Base-by-base conservation (phyloP, 2,888 invertebrate genomes). In the Frankliniella intonsa region DNA sequence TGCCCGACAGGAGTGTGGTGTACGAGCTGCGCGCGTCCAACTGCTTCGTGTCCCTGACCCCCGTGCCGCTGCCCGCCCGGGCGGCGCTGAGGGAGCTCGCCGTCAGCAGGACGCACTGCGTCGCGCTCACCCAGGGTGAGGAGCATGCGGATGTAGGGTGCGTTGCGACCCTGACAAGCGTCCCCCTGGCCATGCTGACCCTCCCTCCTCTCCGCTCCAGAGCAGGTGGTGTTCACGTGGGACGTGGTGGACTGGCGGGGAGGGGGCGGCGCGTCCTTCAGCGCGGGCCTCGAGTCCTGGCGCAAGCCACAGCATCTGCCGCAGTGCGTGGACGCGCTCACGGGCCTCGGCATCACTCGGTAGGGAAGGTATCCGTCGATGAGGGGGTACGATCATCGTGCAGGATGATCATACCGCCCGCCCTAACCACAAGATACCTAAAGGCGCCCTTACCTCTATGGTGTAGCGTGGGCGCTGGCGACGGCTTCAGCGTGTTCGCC, bases 401-500 rank as follows among this genome's bases (percentile, higher is more conserved):
- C n/a, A n/a, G n/a, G n/a, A n/a, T n/a, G n/a, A 51, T 76, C 55
- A 81, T 10, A 83, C 0, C 80, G n/a, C n/a, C n/a, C n/a, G n/a
- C n/a, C n/a, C n/a, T n/a, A n/a, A n/a, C n/a, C n/a, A n/a, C n/a
- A n/a, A n/a, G n/a, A n/a, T n/a, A n/a, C n/a, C n/a, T n/a, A n/a
- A n/a, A n/a, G n/a, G n/a, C n/a, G n/a, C n/a, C n/a, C n/a, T n/a
- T n/a, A n/a, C n/a, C n/a, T n/a, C n/a, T n/a, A n/a, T n/a, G n/a
- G n/a, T 27, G 69, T 84, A 92, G 92, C 82, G 90, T 91, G 12
- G 90, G 90, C 84, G 92, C 92, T 84, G 93, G 93, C 0, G 89
- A 91, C 84, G 90, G 90, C 8, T 94, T 93, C 87, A 93, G 92
- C 84, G 88, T 93, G 65, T 92, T 94, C 86, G 89, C 92, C 82